Base-by-base conservation (phyloP, 30 jellyfish, hydroid and myxozoan species). In the Phacellophora camtschatica region DNA sequence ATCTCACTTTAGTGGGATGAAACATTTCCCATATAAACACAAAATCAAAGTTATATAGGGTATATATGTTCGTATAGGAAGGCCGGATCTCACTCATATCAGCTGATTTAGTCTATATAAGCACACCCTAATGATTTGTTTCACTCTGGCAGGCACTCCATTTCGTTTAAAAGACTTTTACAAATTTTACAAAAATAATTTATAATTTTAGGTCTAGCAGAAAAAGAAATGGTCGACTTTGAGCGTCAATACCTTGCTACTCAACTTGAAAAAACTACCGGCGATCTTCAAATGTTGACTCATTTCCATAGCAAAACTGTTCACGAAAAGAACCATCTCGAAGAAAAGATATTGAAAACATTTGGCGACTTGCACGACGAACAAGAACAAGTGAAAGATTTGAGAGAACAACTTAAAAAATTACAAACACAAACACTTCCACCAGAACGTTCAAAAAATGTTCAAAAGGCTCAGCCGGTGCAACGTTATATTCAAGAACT, bases 181-280 rank as follows among this genome's bases (percentile, higher is more conserved):
- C 22, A 41, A 10, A 49, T 23, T 31, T 58, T 58, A 30, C 64
- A 23, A 62, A 36, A n/a, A n/a, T n/a, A 50, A 50, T 12, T 30
- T 36, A 35, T 32, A 30, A 12, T 77, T 61, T 30, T 39, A 92
- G 98, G 96, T 10, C 55, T 74, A 8, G 85, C 96, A 18, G 96
- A 68, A 29, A 92, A 85, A 45, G 98, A 92, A 24, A 45, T 74
- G 75, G 27, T 92, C 34, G 98, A 92, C 42, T 92, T 81, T 37
- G 98, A 92, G 35, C 95, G 98, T 11, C 87, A 77, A 36, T 74
- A 65, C 32, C 65, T 92, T 27, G 88, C 98, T 24, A 62, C 54
- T 4, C 97, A 92, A 37, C 65, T 92, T 67, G 96, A 92, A 33
- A 94, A 78, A 43, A 80, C 93, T 33, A 69, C 92, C 12, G 43